Evolutionary conservation across 2,888 invertebrate genomes (phyloP).

Genomic region (Drepana falcataria): DNA sequence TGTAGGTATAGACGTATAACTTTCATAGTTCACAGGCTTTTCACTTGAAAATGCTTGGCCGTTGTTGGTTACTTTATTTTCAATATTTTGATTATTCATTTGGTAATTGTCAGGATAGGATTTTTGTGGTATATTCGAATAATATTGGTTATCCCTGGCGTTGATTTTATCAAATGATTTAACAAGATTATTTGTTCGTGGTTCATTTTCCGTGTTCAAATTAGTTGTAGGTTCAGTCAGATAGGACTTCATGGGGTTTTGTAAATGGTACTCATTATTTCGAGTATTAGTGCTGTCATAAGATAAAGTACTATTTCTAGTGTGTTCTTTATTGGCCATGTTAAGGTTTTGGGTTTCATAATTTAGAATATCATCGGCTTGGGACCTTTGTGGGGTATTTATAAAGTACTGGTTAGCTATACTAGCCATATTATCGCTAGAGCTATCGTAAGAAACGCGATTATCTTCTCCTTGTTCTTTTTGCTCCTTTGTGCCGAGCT

Average conservation of each 20-base stretch:
- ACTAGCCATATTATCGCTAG: neutral
- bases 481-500: conserved; percentile 34
- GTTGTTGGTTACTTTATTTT: neutral
- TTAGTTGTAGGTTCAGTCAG: neutral
- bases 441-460: neutral
- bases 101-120: conserved; percentile 3
- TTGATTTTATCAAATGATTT: neutral
- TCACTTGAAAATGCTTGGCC: conserved; percentile 8
- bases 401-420: neutral
- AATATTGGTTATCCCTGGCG: neutral
- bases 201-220: conserved; percentile 9
- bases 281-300: neutral
- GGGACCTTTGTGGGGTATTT: neutral
- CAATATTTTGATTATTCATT: neutral
- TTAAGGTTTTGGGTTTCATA: neutral
- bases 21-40: conserved; percentile 4
- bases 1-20: conserved; percentile 9
- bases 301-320: neutral
- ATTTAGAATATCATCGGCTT: neutral
- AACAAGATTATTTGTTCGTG: conserved; percentile 2
- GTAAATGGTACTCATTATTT: neutral
- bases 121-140: neutral
- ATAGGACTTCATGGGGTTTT: neutral
- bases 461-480: conserved; percentile 7
- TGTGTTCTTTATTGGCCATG: conserved; percentile 14